Conservation (phyloP, 2,888 invertebrate species). For the Conops quadrifasciatus region DNA sequence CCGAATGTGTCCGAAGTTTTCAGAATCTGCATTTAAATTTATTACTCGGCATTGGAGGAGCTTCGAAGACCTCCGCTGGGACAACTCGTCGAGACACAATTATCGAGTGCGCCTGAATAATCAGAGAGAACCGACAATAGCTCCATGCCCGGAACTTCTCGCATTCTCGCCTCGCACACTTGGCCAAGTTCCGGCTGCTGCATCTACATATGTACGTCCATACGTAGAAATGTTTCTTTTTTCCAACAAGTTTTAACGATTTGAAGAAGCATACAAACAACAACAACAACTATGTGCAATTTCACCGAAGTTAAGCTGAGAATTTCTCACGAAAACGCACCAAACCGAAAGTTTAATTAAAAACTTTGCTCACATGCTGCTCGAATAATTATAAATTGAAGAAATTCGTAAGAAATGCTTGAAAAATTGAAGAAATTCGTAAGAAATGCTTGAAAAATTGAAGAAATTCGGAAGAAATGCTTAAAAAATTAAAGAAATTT, state of each 20-base stretch:
- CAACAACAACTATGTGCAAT: no score
- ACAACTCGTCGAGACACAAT: no score
- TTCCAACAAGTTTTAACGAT: neutral
- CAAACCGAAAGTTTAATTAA: neutral
- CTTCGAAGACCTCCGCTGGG: no score
- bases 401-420: neutral
- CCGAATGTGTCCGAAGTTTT: no score
- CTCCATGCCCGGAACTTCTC: no score
- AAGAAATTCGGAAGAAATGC: neutral
- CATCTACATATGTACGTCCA: no score
- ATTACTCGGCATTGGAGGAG: no score
- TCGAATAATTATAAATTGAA: neutral
- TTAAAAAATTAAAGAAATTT: neutral
- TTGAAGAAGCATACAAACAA: neutral
- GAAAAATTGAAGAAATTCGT: neutral
- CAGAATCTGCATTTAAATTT: no score
- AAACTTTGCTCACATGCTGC: conserved; percentile 9
- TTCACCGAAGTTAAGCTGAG: neutral
- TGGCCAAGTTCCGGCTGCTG: no score
- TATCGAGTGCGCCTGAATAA: no score
- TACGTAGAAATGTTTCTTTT: neutral
- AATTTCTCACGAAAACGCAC: neutral
- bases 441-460: neutral
- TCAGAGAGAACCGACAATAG: no score
- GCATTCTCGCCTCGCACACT: no score